Evolutionary conservation across 2,113 vertebrate genomes (phyloP).

Genomic region (Phyllopteryx taeniolatus): DNA sequence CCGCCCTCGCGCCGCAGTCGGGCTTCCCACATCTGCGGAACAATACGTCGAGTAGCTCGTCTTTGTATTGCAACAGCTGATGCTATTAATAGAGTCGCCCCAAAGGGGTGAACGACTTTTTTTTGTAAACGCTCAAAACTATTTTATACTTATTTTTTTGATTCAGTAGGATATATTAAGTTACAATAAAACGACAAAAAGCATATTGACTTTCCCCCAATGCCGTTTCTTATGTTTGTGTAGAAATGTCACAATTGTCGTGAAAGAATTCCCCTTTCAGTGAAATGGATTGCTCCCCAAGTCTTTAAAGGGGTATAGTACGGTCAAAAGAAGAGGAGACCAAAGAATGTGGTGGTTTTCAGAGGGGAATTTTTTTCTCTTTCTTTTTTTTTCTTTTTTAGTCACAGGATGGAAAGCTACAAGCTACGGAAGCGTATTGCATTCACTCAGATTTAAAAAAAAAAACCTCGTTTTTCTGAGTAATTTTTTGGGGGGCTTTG

Average conservation of each 20-base stretch:
- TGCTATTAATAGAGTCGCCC: conserved; percentile 73
- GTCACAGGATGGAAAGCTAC: not conserved
- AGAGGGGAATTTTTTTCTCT: not conserved
- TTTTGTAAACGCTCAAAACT: not conserved
- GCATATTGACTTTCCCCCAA: not conserved
- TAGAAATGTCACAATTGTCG: not conserved
- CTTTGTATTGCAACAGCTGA: conserved; percentile 77
- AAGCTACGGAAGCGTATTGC: not conserved
- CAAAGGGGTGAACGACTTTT: conserved; percentile 24
- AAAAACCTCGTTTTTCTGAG: too few species aligned
- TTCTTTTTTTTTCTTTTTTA: not conserved
- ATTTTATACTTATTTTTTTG: not conserved
- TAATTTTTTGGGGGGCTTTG: too few species aligned
- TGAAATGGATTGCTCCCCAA: conserved; percentile 63
- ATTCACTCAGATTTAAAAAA: too few species aligned
- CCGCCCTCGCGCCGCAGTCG: conserved; percentile 42
- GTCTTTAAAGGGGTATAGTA: conserved; percentile 59
- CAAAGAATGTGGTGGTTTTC: not conserved
- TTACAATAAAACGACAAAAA: rapidly evolving
- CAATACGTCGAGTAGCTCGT: conserved; percentile 65
- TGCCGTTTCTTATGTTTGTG: rapidly evolving
- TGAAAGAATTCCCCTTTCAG: conserved; percentile 23
- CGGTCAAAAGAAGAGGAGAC: conserved; percentile 26
- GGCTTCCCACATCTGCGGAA: conserved; percentile 61
- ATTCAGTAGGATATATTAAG: rapidly evolving